These are phyloP conservation scores for Podarcis muralis DNA, from an alignment of 2,113 vertebrate species.

Conservation along the genomic window DNA sequence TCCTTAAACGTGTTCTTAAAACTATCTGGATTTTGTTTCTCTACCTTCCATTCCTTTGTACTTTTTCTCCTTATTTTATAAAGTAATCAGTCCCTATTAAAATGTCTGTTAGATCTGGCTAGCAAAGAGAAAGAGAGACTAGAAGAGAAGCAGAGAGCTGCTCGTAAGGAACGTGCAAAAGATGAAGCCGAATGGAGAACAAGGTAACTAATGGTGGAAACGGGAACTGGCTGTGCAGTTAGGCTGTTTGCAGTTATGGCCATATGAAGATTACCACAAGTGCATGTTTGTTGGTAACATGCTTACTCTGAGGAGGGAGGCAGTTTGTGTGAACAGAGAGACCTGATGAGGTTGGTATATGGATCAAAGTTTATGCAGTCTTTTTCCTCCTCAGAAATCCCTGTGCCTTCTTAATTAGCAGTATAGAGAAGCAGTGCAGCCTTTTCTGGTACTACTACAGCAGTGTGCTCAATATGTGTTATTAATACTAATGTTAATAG, in stretches of 20 bases:
- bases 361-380: neutral
- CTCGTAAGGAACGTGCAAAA: constrained; percentile 87
- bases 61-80: constrained; percentile 29
- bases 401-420: neutral
- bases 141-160: constrained; percentile 93
- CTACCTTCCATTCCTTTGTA: neutral
- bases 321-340: neutral
- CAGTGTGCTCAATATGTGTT: neutral
- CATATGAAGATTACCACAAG: too few relatives aligned
- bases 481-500: neutral
- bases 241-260: neutral
- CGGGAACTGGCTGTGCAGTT: neutral
- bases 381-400: neutral
- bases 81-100: constrained; percentile 33
- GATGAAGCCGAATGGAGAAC: constrained; percentile 89
- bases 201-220: constrained; percentile 72
- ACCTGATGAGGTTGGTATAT: neutral
- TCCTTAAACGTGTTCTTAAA: neutral
- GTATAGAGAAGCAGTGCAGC: neutral
- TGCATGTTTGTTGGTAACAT: neutral
- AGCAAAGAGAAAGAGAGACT: constrained; percentile 92
- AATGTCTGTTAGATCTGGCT: constrained; percentile 82
- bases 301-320: neutral
- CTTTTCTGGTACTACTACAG: neutral
- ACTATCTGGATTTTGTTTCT: neutral